Conservation (phyloP, 2,113 vertebrate species). For the Craseonycteris thonglongyai region DNA sequence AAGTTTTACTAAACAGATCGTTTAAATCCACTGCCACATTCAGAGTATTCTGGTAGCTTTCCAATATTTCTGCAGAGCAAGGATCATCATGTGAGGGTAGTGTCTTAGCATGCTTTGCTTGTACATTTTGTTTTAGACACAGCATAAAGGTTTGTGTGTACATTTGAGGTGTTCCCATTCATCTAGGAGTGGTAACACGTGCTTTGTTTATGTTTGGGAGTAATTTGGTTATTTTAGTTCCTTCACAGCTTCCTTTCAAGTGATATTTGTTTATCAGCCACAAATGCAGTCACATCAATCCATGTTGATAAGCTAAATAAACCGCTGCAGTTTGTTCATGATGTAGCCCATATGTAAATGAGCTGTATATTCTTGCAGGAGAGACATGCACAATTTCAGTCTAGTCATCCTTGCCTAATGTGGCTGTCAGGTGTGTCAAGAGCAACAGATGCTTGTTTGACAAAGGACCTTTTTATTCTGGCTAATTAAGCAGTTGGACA, state of each 20-base stretch:
- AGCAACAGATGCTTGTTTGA: slow-evolving; percentile 80
- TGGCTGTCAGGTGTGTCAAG: slow-evolving; percentile 78
- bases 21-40: slow-evolving; percentile 47
- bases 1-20: slow-evolving; percentile 49
- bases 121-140: background rate
- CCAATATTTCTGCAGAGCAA: slow-evolving; percentile 35
- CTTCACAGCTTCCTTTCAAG: slow-evolving; percentile 59
- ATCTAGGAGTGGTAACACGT: slow-evolving; percentile 19
- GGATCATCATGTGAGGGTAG: background rate
- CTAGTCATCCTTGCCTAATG: slow-evolving; percentile 77
- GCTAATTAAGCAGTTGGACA: slow-evolving; percentile 82
- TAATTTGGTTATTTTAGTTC: slow-evolving; percentile 57
- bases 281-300: slow-evolving; percentile 59
- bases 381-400: slow-evolving; percentile 67
- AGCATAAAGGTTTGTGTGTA: background rate
- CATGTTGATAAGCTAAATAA: slow-evolving; percentile 69
- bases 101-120: background rate
- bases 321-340: slow-evolving; percentile 61
- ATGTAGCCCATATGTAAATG: slow-evolving; percentile 57
- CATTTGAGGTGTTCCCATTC: background rate
- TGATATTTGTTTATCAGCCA: slow-evolving; percentile 70
- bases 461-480: slow-evolving; percentile 81
- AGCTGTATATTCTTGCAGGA: slow-evolving; percentile 60
- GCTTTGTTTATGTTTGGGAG: slow-evolving; percentile 56
- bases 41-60: slow-evolving; percentile 22